Base-by-base conservation (phyloP, 2,888 invertebrate species). In the Phaedon cochleariae region DNA sequence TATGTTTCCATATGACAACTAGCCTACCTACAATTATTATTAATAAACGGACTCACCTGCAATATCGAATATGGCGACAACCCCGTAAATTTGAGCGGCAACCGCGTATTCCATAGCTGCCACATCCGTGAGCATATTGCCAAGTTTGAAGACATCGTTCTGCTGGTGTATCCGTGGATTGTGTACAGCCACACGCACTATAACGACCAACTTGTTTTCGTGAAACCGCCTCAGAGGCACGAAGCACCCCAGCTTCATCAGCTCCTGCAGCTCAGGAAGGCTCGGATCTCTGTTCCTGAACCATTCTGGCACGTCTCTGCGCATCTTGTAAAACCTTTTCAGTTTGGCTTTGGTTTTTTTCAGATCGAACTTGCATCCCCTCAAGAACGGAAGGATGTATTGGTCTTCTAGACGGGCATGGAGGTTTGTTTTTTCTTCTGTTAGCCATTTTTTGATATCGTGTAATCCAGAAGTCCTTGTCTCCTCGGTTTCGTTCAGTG, bases 81-180 rank as follows among this genome's bases (percentile, higher is more conserved):
- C 84, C 1, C 90, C 91, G 71, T 79, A 82, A 51, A 83, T 78
- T 85, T 82, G 78, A 80, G 86, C 67, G 18, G 62, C 51, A 64
- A 80, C 79, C 75, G 87, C 85, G 45, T 86, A 82, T 41, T 55
- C 52, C 68, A 84, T 83, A 0, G 87, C 78, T 0, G 87, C 83
- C n/a, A 89, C 68, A 70, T 90, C 90, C 63, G 90, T 75, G 49
- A 88, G 81, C 90, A 90, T 90, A 80, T 88, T 86, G 48, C 87
- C 86, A 3, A 84, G 83, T 83, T 90, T 90, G 59, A 90, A 85
- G 10, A 90, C 86, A 75, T 90, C 85, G 69, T 88, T 85, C 72
- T 87, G 86, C 31, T 82, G 82, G 72, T 89, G 87, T 51, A 76
- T 81, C 55, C 82, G 84, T 0, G 90, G 90, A 81, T 89, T 83